These are phyloP conservation scores for Mesocentrotus franciscanus DNA, from an alignment of 53 echinoderm and acorn worm genomes.

Conservation along the genomic window DNA sequence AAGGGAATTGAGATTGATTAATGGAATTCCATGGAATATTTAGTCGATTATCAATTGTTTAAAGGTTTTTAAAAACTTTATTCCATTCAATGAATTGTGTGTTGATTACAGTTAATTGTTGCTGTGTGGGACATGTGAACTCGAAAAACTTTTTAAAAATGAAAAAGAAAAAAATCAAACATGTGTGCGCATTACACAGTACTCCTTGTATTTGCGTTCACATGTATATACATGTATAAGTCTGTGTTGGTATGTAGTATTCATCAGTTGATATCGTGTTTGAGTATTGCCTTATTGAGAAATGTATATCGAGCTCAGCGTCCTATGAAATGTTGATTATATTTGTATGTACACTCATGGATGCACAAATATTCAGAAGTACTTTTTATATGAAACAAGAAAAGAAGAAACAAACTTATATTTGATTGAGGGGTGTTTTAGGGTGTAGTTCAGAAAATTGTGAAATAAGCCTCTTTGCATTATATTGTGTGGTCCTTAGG, in stretches of 20 bases:
- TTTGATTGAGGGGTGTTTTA: background rate
- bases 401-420: background rate
- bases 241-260: background rate
- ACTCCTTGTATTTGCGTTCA: background rate
- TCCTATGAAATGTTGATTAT: background rate
- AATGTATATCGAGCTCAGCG: background rate
- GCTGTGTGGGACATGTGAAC: too few relatives aligned
- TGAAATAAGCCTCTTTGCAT: too few relatives aligned
- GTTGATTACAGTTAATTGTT: background rate
- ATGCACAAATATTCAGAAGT: slow-evolving; percentile 33
- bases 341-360: slow-evolving; percentile 25
- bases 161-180: background rate
- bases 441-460: too few relatives aligned
- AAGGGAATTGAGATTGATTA: background rate
- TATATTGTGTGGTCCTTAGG: too few relatives aligned
- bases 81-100: background rate
- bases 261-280: background rate
- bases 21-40: background rate
- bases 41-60: background rate
- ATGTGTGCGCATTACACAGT: background rate
- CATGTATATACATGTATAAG: background rate
- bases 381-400: background rate
- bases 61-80: background rate
- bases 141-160: background rate
- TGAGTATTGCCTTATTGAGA: background rate